These are phyloP conservation scores for Ancistrus triradiatus DNA, from an alignment of 2,113 vertebrate species.

Conservation along the genomic window DNA sequence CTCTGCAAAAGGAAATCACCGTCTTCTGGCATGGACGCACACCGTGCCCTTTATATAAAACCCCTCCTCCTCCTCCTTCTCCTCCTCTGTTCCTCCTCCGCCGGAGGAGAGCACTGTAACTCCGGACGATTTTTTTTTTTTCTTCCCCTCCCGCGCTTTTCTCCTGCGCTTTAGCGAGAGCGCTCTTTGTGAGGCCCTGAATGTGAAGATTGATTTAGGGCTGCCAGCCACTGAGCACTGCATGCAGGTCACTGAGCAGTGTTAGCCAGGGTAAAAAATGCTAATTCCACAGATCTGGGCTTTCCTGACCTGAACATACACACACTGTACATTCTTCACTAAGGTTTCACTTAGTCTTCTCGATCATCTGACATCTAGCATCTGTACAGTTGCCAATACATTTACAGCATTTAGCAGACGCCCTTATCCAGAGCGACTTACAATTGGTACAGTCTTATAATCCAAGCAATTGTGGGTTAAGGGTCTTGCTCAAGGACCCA, in stretches of 20 bases:
- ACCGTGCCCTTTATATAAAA: constrained; percentile 84
- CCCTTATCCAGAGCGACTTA: too few relatives aligned
- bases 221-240: constrained; percentile 26
- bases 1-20: constrained; percentile 99
- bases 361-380: too few relatives aligned
- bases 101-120: constrained; percentile 35
- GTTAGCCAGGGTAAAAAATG: constrained; percentile 33
- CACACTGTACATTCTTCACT: too few relatives aligned
- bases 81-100: constrained; percentile 15
- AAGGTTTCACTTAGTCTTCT: too few relatives aligned
- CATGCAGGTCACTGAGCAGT: constrained; percentile 32
- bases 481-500: too few relatives aligned
- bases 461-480: too few relatives aligned
- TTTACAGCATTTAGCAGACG: too few relatives aligned
- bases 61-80: constrained; percentile 35
- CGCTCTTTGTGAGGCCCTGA: constrained; percentile 43
- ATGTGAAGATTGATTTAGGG: constrained; percentile 47
- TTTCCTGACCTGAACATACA: too few relatives aligned
- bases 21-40: constrained; percentile 90
- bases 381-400: too few relatives aligned
- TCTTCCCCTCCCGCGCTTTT: too few relatives aligned
- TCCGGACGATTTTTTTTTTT: constrained; percentile 17
- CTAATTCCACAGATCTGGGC: constrained; percentile 39
- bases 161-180: constrained; percentile 23
- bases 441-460: too few relatives aligned